Percentiles rank a stretch among this genome's conserved stretches.
These are phyloP conservation scores for Pristionchus japonicus DNA, from an alignment of 2,888 invertebrate species.

Conservation along the genomic window DNA sequence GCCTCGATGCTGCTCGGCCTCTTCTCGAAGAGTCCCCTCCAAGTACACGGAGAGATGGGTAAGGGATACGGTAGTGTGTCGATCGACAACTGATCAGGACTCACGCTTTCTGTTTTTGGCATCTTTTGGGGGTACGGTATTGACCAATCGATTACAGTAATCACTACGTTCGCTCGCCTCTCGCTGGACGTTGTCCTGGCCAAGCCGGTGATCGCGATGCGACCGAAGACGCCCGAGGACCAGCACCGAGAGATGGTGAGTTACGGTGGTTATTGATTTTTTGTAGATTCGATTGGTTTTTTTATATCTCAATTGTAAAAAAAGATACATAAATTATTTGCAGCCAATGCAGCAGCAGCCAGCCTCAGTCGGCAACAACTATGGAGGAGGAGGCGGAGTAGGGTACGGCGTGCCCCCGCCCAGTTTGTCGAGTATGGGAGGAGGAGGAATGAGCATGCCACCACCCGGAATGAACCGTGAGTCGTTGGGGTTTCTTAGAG, in stretches of 20 bases:
- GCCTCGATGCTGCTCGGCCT: slow-evolving; percentile 86
- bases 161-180: slow-evolving; percentile 44
- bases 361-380: background rate
- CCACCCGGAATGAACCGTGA: background rate
- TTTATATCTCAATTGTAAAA: background rate
- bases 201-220: background rate
- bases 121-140: no score
- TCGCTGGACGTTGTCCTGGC: slow-evolving; percentile 5
- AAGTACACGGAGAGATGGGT: slow-evolving; percentile 36
- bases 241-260: background rate
- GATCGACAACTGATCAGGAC: background rate
- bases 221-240: no score
- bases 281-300: background rate
- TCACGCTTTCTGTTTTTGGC: background rate
- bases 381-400: background rate
- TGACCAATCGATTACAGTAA: background rate
- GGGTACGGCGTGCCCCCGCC: slow-evolving; percentile 6
- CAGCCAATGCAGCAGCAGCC: slow-evolving; percentile 12
- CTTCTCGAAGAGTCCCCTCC: slow-evolving; percentile 76
- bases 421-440: no score
- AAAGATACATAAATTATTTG: background rate
- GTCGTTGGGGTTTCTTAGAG: background rate
- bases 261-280: background rate
- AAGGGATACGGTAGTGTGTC: background rate
- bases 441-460: background rate